These are phyloP conservation scores for Dynastes maya DNA, from an alignment of 2,888 invertebrate species.

Conservation along the genomic window DNA sequence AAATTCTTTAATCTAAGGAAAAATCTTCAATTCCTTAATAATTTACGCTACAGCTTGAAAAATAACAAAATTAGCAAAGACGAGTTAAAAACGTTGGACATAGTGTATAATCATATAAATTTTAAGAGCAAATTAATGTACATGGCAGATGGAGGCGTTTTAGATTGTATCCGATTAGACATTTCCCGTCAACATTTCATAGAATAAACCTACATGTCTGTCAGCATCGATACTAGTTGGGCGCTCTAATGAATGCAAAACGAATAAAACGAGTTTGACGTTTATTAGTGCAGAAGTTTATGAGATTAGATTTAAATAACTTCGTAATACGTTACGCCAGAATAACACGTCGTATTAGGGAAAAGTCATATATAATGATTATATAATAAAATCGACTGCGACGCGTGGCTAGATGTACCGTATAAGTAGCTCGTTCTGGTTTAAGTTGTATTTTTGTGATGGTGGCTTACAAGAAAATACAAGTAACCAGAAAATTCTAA, in stretches of 20 bases:
- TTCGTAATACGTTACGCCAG: constrained; percentile 13
- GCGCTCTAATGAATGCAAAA: constrained; percentile 27
- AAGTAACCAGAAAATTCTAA: too few relatives aligned
- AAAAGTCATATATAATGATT: background rate
- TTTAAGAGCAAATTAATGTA: constrained; percentile 14
- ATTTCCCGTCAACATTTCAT: constrained; percentile 6
- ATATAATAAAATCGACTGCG: constrained; percentile 1
- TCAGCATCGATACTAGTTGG: constrained; percentile 7
- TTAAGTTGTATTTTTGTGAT: too few relatives aligned
- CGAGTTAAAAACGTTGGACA: too few relatives aligned
- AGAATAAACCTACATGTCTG: constrained; percentile 10
- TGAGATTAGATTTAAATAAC: constrained; percentile 32
- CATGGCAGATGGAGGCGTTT: constrained; percentile 20
- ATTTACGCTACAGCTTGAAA: too few relatives aligned
- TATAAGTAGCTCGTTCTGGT: too few relatives aligned
- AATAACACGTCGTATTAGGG: background rate
- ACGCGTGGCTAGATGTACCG: background rate
- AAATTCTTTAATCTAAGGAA: too few relatives aligned
- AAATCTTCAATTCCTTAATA: too few relatives aligned
- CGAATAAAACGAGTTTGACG: constrained; percentile 34
- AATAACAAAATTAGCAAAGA: too few relatives aligned
- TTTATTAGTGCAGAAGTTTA: constrained; percentile 43
- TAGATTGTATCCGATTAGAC: constrained; percentile 36
- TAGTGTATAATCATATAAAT: background rate
- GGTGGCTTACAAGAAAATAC: too few relatives aligned